Evolutionary conservation across 2,888 invertebrate species (phyloP).

Genomic region (Drosophila phalerata): DNA sequence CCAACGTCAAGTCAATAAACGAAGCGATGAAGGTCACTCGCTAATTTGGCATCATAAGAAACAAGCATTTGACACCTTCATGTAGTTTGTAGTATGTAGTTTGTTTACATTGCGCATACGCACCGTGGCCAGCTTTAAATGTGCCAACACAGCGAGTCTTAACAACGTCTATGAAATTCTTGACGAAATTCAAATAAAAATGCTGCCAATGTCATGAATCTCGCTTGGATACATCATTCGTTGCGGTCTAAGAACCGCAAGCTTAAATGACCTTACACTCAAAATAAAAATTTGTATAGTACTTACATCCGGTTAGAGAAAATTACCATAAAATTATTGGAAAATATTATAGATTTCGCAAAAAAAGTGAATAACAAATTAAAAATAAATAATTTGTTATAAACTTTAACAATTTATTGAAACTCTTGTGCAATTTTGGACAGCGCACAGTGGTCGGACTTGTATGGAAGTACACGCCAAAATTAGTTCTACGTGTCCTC

Average conservation of each 20-base stretch:
- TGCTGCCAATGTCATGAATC: conserved; percentile 45
- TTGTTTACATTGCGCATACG: conserved; percentile 59
- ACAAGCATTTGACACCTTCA: conserved; percentile 34
- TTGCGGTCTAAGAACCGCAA: conserved; percentile 41
- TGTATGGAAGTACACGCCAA: too few relatives aligned
- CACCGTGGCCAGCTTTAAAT: conserved; percentile 21
- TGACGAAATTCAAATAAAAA: conserved; percentile 25
- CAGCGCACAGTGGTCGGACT: too few relatives aligned
- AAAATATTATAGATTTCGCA: conserved; percentile 2
- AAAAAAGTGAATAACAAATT: background rate
- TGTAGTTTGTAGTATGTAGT: conserved; percentile 27
- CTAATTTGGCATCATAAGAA: conserved; percentile 16
- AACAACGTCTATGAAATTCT: conserved; percentile 17
- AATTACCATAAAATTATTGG: background rate
- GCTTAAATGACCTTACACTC: conserved; percentile 49
- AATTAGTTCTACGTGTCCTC: too few relatives aligned
- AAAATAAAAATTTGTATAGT: background rate
- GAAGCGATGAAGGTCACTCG: conserved; percentile 25
- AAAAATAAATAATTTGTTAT: background rate
- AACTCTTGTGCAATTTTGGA: background rate
- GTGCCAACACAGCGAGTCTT: conserved; percentile 21
- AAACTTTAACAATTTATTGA: background rate
- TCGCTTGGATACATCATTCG: conserved; percentile 25
- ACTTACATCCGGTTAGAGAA: conserved; percentile 11
- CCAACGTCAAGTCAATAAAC: conserved; percentile 51